Evolutionary conservation across 2,888 invertebrate genomes (phyloP).

Genomic region (Bhutanitis thaidina): DNA sequence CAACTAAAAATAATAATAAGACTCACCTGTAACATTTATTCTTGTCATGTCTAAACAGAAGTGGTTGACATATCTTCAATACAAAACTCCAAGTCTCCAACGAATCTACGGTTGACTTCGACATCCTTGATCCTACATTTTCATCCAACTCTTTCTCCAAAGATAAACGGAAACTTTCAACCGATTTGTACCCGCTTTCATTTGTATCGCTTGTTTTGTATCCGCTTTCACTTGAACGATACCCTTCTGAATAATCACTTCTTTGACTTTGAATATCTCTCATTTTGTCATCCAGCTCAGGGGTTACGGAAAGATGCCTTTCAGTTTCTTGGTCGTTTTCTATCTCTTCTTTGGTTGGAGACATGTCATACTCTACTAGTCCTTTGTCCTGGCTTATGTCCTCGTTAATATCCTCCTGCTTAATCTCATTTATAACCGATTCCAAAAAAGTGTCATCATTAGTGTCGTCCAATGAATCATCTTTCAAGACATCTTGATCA

Average conservation of each 20-base stretch:
- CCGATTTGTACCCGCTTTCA: conserved; percentile 44
- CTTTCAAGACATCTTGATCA: conserved; percentile 41
- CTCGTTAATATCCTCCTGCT: conserved; percentile 58
- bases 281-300: conserved; percentile 55
- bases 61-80: conserved; percentile 67
- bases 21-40: conserved; percentile 69
- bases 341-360: conserved; percentile 44
- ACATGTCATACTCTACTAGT: conserved; percentile 66
- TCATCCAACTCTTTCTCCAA: conserved; percentile 48
- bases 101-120: conserved; percentile 55
- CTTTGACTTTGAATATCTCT: conserved; percentile 37
- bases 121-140: conserved; percentile 39
- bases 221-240: conserved; percentile 45
- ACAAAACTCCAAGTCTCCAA: conserved; percentile 71
- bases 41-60: conserved; percentile 67
- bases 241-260: conserved; percentile 50
- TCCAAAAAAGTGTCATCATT: conserved; percentile 66
- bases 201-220: conserved; percentile 45
- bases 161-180: conserved; percentile 38
- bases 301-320: conserved; percentile 49
- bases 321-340: conserved; percentile 24
- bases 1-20: too few species aligned
- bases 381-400: conserved; percentile 59
- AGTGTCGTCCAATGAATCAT: conserved; percentile 46
- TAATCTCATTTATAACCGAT: conserved; percentile 69